phyloP scores from a whole-genome alignment of 2,888 invertebrate species.

The Drosophila greeni region DNA sequence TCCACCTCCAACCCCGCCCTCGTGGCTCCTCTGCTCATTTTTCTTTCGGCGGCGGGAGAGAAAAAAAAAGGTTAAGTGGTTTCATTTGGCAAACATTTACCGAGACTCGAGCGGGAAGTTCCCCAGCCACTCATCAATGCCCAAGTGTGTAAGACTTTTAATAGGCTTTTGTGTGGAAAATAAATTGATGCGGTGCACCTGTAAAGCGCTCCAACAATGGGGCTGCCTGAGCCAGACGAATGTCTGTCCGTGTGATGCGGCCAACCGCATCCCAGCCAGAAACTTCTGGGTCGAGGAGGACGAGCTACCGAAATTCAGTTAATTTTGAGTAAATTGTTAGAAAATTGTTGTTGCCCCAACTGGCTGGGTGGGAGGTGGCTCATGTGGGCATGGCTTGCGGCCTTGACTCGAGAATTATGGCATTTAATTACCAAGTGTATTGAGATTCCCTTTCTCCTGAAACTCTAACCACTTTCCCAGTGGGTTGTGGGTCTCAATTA shows the following conservation, averaged over 20 bases:
- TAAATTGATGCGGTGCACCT: conserved; percentile 74
- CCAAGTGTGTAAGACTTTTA: conserved; percentile 64
- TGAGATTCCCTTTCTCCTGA: not conserved
- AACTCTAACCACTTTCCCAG: not conserved
- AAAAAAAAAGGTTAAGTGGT: conserved; percentile 69
- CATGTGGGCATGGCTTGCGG: conserved; percentile 24
- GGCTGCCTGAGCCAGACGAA: conserved; percentile 31
- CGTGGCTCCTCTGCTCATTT: conserved; percentile 46
- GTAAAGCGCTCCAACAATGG: conserved; percentile 59
- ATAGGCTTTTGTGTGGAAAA: conserved; percentile 74
- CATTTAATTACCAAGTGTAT: conserved; percentile 17
- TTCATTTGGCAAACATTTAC: conserved; percentile 72
- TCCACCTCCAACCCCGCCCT: conserved; percentile 3
- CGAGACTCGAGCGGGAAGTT: conserved; percentile 33
- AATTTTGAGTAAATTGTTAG: conserved; percentile 69
- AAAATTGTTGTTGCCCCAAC: conserved; percentile 40
- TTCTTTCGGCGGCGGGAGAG: conserved; percentile 43
- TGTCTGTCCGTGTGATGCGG: conserved; percentile 56
- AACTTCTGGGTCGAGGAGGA: conserved; percentile 14
- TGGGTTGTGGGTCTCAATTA: not conserved
- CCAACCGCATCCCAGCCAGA: conserved; percentile 61
- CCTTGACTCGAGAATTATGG: conserved; percentile 30
- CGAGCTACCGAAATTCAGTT: conserved; percentile 52
- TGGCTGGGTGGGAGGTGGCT: conserved; percentile 20
- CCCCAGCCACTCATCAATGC: conserved; percentile 49